Evolutionary conservation across 2,888 invertebrate genomes (phyloP).

Genomic region (Sarcophaga subvicina): DNA sequence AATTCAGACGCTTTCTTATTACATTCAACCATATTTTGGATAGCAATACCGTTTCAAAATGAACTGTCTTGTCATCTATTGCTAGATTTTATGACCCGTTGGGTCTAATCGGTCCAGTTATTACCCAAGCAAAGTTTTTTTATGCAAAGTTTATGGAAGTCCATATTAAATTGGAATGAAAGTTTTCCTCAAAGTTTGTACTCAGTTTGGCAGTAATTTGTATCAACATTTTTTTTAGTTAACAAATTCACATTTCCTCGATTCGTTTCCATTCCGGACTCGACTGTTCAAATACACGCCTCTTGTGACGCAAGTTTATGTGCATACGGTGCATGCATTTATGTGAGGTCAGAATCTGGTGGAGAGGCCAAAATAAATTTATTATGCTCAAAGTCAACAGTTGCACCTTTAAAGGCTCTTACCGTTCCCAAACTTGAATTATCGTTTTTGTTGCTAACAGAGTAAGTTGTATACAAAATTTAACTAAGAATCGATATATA

Average conservation of each 20-base stretch:
- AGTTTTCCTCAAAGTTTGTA: no score
- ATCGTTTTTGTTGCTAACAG: constrained; percentile 41
- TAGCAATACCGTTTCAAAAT: constrained; percentile 36
- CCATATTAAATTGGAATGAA: constrained; percentile 16
- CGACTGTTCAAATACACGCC: constrained; percentile 32
- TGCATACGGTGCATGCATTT: constrained; percentile 46
- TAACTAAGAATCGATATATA: background rate
- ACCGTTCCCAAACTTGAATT: constrained; percentile 59
- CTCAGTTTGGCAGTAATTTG: no score
- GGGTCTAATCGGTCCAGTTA: constrained; percentile 38
- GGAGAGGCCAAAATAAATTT: background rate
- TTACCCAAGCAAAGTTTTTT: constrained; percentile 55
- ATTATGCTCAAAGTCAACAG: no score
- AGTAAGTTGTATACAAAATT: constrained; percentile 31
- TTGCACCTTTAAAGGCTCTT: background rate
- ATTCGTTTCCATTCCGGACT: constrained; percentile 26
- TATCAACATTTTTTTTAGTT: background rate
- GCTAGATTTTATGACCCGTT: no score
- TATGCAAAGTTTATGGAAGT: constrained; percentile 47
- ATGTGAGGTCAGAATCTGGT: background rate
- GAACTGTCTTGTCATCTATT: constrained; percentile 45
- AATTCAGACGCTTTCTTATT: no score
- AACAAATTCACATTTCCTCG: constrained; percentile 42
- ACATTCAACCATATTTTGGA: background rate
- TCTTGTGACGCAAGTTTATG: constrained; percentile 53